Evolutionary conservation across 2,888 invertebrate genomes (phyloP).

Genomic region (Aricia artaxerxes): DNA sequence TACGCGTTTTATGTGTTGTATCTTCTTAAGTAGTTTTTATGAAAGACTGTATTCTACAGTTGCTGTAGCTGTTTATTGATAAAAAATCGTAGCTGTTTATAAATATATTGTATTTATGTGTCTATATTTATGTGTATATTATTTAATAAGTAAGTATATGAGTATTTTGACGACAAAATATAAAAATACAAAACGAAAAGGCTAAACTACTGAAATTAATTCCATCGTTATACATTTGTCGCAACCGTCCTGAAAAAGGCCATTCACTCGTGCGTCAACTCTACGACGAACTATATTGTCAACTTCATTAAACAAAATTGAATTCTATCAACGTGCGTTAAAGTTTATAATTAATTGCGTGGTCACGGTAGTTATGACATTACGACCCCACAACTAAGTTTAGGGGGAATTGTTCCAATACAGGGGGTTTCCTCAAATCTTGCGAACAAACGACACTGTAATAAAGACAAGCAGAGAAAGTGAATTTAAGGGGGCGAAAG

Average conservation of each 20-base stretch:
- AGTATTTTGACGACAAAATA: conserved; percentile 44
- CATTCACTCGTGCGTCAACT: conserved; percentile 49
- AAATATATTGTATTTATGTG: too few relatives aligned
- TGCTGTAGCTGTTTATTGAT: too few relatives aligned
- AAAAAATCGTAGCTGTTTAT: background rate
- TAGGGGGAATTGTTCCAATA: conserved; percentile 70
- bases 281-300: conserved; percentile 39
- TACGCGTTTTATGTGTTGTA: background rate
- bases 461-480: conserved; percentile 83
- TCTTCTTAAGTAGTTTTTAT: background rate
- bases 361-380: conserved; percentile 65
- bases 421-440: conserved; percentile 80
- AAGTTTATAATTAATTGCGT: conserved; percentile 58
- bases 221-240: conserved; percentile 68
- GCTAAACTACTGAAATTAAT: conserved; percentile 65
- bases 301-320: conserved; percentile 59
- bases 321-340: conserved; percentile 62
- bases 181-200: conserved; percentile 62
- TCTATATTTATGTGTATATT: too few relatives aligned
- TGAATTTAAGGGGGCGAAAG: conserved; percentile 82
- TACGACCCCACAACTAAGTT: conserved; percentile 59
- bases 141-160: too few relatives aligned
- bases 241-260: conserved; percentile 69
- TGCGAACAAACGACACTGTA: conserved; percentile 80
- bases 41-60: background rate